Conservation (phyloP, 2,888 invertebrate genomes). For the Noctua comes region DNA sequence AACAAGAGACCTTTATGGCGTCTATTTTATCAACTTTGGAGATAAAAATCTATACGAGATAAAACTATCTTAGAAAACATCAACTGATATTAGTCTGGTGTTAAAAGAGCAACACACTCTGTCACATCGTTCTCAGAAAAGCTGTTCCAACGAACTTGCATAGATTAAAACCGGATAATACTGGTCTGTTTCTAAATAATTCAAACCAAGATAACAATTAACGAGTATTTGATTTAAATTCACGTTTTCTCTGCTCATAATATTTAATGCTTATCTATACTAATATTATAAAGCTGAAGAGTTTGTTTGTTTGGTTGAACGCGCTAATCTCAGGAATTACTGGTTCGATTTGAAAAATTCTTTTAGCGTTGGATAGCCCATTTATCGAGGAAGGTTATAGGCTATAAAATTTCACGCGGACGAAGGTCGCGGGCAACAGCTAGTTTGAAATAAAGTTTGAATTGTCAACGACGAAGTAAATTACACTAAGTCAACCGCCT, state of each 20-base stretch:
- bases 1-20: neutral
- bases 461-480: neutral
- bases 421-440: too few species aligned
- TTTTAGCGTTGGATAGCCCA: too few species aligned
- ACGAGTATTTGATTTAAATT: constrained; percentile 26
- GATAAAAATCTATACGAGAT: constrained; percentile 23
- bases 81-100: constrained; percentile 6
- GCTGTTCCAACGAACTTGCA: constrained; percentile 7
- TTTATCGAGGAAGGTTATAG: too few species aligned
- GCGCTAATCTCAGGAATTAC: too few species aligned
- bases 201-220: constrained; percentile 12
- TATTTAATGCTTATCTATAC: neutral
- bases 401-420: too few species aligned
- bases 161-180: constrained; percentile 28
- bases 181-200: constrained; percentile 27
- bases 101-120: constrained; percentile 12
- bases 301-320: too few species aligned
- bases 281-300: too few species aligned
- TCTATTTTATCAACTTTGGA: neutral
- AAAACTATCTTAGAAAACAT: neutral
- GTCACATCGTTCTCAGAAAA: neutral
- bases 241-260: constrained; percentile 7
- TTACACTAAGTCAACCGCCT: too few species aligned
- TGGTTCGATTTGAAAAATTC: too few species aligned
- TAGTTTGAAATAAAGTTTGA: neutral